These are phyloP conservation scores for Matsumurasca onukii DNA, from an alignment of 1,140 invertebrate genomes.

Conservation along the genomic window DNA sequence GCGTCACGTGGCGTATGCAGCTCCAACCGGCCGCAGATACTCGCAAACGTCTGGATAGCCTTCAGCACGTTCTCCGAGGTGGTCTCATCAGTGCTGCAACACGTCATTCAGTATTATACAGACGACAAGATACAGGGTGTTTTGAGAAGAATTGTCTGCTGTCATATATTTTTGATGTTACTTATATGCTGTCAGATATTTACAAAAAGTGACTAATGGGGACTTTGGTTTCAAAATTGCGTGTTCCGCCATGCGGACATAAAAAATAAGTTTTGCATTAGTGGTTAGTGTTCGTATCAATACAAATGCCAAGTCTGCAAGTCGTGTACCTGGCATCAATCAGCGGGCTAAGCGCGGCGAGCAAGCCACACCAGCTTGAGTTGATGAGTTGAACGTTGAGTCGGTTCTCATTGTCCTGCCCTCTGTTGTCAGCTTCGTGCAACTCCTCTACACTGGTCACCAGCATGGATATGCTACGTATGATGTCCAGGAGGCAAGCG, in stretches of 20 bases:
- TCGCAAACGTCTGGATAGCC: constrained; percentile 84
- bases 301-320: too few relatives aligned
- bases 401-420: constrained; percentile 55
- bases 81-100: constrained; percentile 82
- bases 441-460: constrained; percentile 53
- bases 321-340: constrained; percentile 92
- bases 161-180: too few relatives aligned
- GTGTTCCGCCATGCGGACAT: too few relatives aligned
- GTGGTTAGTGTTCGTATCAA: too few relatives aligned
- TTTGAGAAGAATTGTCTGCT: too few relatives aligned
- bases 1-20: constrained; percentile 81
- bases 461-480: constrained; percentile 71
- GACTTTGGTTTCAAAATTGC: too few relatives aligned
- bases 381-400: constrained; percentile 80
- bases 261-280: too few relatives aligned
- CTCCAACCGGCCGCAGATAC: constrained; percentile 63
- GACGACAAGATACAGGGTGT: too few relatives aligned
- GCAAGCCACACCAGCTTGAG: constrained; percentile 92
- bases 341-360: constrained; percentile 87
- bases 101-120: too few relatives aligned
- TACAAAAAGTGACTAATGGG: too few relatives aligned
- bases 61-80: constrained; percentile 87
- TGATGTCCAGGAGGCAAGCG: constrained; percentile 86
- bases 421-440: constrained; percentile 49
- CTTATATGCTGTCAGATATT: too few relatives aligned